These are phyloP conservation scores for Rotaria magnacalcarata DNA, from an alignment of 2,888 invertebrate genomes.

Conservation along the genomic window DNA sequence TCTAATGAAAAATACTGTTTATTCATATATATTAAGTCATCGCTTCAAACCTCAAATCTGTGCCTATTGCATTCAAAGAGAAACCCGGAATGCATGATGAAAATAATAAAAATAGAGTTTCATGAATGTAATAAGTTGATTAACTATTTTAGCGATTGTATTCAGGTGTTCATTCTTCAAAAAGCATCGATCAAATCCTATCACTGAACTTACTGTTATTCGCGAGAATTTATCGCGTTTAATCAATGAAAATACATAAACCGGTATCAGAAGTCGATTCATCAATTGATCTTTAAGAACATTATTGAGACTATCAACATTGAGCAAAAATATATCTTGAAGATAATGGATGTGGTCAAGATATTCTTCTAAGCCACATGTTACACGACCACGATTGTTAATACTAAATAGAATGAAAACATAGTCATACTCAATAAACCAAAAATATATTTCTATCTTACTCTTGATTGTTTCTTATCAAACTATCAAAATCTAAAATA, in stretches of 20 bases:
- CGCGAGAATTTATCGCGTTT: constrained; percentile 59
- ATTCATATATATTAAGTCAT: no score
- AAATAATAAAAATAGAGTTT: no score
- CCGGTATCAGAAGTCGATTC: constrained; percentile 81
- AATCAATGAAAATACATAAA: constrained; percentile 84
- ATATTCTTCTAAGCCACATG: constrained; percentile 91
- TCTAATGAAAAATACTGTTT: no score
- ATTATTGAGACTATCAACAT: constrained; percentile 84
- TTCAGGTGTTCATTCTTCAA: no score
- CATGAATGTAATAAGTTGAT: no score
- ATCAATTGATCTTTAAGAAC: constrained; percentile 87
- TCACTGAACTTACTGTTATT: not conserved
- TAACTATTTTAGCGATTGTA: no score
- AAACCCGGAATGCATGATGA: no score
- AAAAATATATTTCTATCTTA: constrained; percentile 64
- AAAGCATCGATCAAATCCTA: no score
- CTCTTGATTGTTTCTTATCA: constrained; percentile 90
- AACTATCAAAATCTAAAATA: constrained; percentile 85
- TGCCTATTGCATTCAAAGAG: no score
- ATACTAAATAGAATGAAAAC: constrained; percentile 67
- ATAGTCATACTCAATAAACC: not conserved
- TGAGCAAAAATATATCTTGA: constrained; percentile 86
- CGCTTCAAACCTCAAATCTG: no score
- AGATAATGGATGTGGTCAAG: constrained; percentile 92
- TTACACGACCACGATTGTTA: constrained; percentile 79